These are phyloP conservation scores for Scolanthus callimorphus DNA, from an alignment of 92 coral and sea anemone genomes.

Conservation along the genomic window DNA sequence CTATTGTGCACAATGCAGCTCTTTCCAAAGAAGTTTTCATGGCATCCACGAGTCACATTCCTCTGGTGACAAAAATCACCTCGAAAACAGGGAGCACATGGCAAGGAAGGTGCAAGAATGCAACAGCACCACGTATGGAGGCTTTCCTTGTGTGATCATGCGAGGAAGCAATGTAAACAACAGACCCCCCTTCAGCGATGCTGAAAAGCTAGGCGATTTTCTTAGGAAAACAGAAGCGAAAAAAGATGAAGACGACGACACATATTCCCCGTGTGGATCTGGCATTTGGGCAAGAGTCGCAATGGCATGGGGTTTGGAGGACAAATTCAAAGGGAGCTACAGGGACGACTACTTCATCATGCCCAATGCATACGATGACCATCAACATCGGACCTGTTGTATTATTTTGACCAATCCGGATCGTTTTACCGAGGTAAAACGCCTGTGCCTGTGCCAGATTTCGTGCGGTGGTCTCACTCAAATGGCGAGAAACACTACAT, in stretches of 20 bases:
- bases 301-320: no score
- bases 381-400: no score
- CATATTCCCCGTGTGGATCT: constrained; percentile 15
- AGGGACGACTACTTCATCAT: no score
- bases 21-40: constrained; percentile 35
- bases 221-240: constrained; percentile 20
- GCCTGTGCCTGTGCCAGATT: no score
- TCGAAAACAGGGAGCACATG: constrained; percentile 40
- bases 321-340: no score
- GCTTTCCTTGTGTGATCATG: constrained; percentile 20
- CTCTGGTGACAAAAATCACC: constrained; percentile 20
- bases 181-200: constrained; percentile 33
- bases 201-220: constrained; percentile 22
- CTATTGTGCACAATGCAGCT: constrained; percentile 27
- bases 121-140: constrained; percentile 23
- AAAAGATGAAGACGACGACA: constrained; percentile 21
- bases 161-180: constrained; percentile 30
- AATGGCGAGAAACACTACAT: no score
- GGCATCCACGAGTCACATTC: constrained; percentile 16
- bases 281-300: no score
- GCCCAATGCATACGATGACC: no score
- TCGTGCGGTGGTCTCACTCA: no score
- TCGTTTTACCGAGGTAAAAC: no score
- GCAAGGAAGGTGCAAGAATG: constrained; percentile 31
- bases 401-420: no score